Evolutionary conservation across 1,140 invertebrate genomes (phyloP).

Genomic region (Scaptomyza hsui): DNA sequence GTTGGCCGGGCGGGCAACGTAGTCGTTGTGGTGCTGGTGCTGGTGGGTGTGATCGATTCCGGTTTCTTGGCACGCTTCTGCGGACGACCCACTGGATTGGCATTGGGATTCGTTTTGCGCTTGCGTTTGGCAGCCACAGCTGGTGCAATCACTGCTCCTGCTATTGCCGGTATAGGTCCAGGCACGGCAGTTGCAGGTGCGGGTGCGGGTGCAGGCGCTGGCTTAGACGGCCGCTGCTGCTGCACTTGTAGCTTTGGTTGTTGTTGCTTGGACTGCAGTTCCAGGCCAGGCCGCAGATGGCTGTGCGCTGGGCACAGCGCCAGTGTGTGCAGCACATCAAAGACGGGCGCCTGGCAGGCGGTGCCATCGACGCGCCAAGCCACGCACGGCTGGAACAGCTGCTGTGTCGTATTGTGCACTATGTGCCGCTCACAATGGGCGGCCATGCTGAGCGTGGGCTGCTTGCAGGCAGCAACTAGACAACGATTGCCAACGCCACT

Average conservation of each 20-base stretch:
- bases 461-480: conserved; percentile 52
- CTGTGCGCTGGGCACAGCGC: conserved; percentile 92
- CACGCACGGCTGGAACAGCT: conserved; percentile 94
- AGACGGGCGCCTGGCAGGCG: conserved; percentile 94
- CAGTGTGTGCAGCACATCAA: conserved; percentile 92
- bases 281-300: conserved; percentile 53
- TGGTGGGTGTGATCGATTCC: conserved; percentile 14
- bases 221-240: conserved; percentile 3
- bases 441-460: conserved; percentile 88
- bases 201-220: conserved; percentile 12
- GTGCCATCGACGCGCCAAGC: conserved; percentile 94
- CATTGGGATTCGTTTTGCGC: conserved; percentile 58
- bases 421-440: conserved; percentile 94
- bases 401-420: conserved; percentile 93
- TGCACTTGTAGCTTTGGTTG: conserved; percentile 33
- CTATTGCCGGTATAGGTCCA: neutral
- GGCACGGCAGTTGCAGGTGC: conserved; percentile 2
- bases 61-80: conserved; percentile 69
- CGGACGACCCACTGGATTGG: conserved; percentile 65
- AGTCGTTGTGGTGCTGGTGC: neutral
- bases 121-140: conserved; percentile 56
- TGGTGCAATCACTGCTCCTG: neutral
- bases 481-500: conserved; percentile 68
- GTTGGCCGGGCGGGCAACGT: conserved; percentile 31
- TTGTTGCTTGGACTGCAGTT: conserved; percentile 34